Evolutionary conservation across 2,888 invertebrate species (phyloP).

Genomic region (Dynastes tityus): DNA sequence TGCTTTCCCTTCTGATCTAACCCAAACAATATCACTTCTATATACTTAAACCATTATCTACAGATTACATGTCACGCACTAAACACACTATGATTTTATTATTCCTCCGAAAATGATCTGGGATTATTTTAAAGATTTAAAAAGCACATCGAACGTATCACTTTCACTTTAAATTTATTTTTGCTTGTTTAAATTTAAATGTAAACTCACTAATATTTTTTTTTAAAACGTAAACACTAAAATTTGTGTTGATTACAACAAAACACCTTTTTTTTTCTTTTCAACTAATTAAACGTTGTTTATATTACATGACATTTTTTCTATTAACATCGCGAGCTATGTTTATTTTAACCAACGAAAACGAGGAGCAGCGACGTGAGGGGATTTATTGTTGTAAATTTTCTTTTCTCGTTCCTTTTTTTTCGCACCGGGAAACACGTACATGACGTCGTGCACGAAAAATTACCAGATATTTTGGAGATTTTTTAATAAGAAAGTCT

Average conservation of each 20-base stretch:
- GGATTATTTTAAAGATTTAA: not conserved
- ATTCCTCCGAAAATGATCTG: not conserved
- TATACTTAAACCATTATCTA: constrained; percentile 8
- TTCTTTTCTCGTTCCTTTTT: constrained; percentile 17
- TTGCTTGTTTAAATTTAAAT: not conserved
- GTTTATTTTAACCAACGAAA: constrained; percentile 37
- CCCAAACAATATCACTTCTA: not conserved
- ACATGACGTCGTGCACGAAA: constrained; percentile 51
- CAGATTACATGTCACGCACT: not conserved
- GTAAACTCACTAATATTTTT: constrained; percentile 14
- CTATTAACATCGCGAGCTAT: constrained; percentile 25
- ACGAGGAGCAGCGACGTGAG: constrained; percentile 7
- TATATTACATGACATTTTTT: constrained; percentile 29
- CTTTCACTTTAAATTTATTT: constrained; percentile 15
- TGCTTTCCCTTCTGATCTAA: not conserved
- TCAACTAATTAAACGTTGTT: not conserved
- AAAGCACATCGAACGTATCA: not conserved
- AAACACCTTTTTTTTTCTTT: constrained; percentile 17
- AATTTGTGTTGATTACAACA: not conserved
- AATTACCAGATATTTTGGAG: constrained; percentile 64
- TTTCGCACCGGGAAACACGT: constrained; percentile 39
- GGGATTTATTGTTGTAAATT: constrained; percentile 12
- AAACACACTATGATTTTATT: not conserved
- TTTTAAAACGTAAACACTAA: not conserved
- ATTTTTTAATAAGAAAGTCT: constrained; percentile 68